Base-by-base conservation (phyloP, 2,797 vertebrate genomes). In the Syngnathus acus region DNA sequence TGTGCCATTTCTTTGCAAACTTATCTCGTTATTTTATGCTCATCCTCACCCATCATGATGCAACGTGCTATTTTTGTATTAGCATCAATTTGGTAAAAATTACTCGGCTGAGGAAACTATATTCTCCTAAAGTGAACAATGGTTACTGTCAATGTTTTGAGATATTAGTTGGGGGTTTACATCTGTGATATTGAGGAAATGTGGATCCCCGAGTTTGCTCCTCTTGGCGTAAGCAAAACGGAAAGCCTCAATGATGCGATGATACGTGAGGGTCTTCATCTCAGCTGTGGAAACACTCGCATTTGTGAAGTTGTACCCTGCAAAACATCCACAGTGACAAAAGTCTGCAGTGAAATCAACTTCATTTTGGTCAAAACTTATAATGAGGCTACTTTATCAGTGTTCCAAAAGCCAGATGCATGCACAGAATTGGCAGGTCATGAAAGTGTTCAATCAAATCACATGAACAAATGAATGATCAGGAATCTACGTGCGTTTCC, bases 161-260 rank as follows among this genome's bases (percentile, higher is more conserved):
- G n/a, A 9, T 5, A 67, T 48, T 23, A 55, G 0, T 32, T 50
- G 21, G 26, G 45, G 19, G 13, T 84, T 91, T 88, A 99, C 97
- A 83, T 93, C 92, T 3, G 92, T 93, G 50, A 97, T 84, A 70
- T 95, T 83, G 68, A 95, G 90, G 86, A 94, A 99, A 16, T 87
- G 92, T 0, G 97, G 97, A 80, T 99, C 97, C 63, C 94, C 97
- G 14, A 99, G 88, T 72, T 89, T 82, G 78, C 94, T 98, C 80
- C 96, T 94, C 88, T 97, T 98, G 78, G 95, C 97, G 0, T 93
- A 99, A 65, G 95, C 95, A 13, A 99, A 99, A 14, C 95, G 94
- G 79, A 99, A 99, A 9, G 97, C 95, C 77, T 99, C 97, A 14
- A 94, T 75, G 0, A 98, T 95, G 58, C 95, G 95, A 76, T 99